A percentile compares a stretch with the other conserved stretches of the same genome.
phyloP scores from a whole-genome alignment of 1,140 invertebrate species.

The Leguminivora glycinivorella region DNA sequence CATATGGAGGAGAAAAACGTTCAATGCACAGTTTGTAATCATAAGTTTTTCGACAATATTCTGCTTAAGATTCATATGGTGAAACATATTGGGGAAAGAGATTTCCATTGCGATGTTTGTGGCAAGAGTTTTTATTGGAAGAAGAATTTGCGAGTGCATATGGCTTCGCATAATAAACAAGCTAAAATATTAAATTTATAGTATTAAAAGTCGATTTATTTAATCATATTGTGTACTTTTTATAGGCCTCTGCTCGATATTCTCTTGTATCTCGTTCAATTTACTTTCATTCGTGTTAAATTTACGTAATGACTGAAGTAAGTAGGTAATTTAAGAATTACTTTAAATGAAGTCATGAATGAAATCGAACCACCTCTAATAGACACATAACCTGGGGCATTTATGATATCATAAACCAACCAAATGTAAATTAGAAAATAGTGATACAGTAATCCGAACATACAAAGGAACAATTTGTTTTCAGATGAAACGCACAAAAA shows the following conservation, averaged over 20 bases:
- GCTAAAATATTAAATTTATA: constrained; percentile 40
- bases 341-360: too few species aligned
- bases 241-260: too few species aligned
- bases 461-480: constrained; percentile 25
- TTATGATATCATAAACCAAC: not conserved
- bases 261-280: not conserved
- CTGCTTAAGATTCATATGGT: constrained; percentile 85
- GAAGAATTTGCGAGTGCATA: constrained; percentile 87
- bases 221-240: too few species aligned
- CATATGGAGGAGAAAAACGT: constrained; percentile 45
- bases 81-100: constrained; percentile 87
- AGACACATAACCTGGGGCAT: not conserved
- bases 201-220: constrained; percentile 1
- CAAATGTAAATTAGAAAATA: not conserved
- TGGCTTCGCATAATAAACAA: constrained; percentile 35
- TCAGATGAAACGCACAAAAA: constrained; percentile 27
- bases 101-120: constrained; percentile 87
- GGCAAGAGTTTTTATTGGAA: constrained; percentile 87
- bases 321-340: too few species aligned
- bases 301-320: too few species aligned
- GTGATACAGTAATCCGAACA: constrained; percentile 13
- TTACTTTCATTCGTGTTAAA: too few species aligned
- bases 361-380: not conserved
- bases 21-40: constrained; percentile 78
- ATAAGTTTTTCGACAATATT: constrained; percentile 85